These are phyloP conservation scores for Antrozous pallidus DNA, from an alignment of 2,797 vertebrate species.

Conservation along the genomic window DNA sequence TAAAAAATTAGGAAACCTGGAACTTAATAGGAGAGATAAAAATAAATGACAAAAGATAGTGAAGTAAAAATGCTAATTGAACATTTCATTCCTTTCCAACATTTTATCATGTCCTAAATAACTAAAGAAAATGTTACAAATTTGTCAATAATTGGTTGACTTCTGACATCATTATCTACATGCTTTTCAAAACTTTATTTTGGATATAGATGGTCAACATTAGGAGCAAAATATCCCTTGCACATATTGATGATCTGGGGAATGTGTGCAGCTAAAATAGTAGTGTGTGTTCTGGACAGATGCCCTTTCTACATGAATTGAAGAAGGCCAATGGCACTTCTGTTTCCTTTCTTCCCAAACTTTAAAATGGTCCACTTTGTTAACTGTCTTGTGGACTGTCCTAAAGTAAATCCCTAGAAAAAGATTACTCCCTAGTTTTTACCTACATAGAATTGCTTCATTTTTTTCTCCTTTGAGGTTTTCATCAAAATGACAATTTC, in stretches of 20 bases:
- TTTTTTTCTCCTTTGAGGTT: not conserved
- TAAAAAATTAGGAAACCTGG: not conserved
- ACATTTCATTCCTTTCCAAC: not conserved
- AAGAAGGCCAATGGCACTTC: not conserved
- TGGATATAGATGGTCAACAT: not conserved
- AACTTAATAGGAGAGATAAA: not conserved
- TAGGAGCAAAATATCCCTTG: not conserved
- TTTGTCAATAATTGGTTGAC: not conserved
- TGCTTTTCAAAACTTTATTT: not conserved
- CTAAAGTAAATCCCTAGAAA: not conserved
- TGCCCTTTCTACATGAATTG: not conserved
- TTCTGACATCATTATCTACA: not conserved
- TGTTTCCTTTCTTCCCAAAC: not conserved
- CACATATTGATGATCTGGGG: not conserved
- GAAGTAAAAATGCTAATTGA: not conserved
- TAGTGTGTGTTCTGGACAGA: not conserved
- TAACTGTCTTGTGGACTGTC: not conserved
- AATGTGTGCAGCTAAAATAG: not conserved
- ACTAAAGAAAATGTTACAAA: not conserved
- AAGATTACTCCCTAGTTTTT: not conserved
- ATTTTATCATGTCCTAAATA: not conserved
- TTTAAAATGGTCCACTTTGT: not conserved
- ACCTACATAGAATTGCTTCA: not conserved
- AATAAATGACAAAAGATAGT: not conserved
- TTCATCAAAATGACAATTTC: slow-evolving; percentile 3